Conservation (phyloP, 64 coral and sea anemone genomes). For the Stichodactyla helianthus region DNA sequence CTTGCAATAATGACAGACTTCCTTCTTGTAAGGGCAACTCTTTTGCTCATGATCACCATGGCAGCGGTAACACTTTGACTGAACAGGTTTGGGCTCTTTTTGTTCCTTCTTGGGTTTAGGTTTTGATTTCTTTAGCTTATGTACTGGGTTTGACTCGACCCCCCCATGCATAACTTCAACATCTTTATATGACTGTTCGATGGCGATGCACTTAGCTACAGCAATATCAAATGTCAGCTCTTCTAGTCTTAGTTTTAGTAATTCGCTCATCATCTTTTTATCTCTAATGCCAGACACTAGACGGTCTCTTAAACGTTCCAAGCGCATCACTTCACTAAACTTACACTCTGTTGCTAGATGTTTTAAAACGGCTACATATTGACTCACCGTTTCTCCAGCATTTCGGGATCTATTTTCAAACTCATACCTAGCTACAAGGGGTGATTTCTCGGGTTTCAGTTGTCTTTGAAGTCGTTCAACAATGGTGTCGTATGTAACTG, state of each 20-base stretch:
- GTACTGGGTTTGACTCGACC: not conserved
- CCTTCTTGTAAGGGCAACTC: constrained; percentile 42
- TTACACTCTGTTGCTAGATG: constrained; percentile 36
- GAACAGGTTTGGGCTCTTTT: not conserved
- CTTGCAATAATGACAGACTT: constrained; percentile 43
- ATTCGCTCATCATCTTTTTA: constrained; percentile 48
- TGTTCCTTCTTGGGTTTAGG: constrained; percentile 9
- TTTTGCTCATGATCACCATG: constrained; percentile 38
- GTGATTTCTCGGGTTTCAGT: constrained; percentile 49
- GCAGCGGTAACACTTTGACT: constrained; percentile 36
- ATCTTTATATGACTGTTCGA: too few relatives aligned
- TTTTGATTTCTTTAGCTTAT: constrained; percentile 28
- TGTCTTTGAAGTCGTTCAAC: constrained; percentile 33
- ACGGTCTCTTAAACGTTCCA: constrained; percentile 41
- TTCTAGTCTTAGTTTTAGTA: constrained; percentile 46
- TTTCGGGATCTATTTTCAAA: constrained; percentile 36
- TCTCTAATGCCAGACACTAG: constrained; percentile 47
- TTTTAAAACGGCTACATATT: constrained; percentile 45
- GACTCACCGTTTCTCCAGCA: constrained; percentile 31
- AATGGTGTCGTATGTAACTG: constrained; percentile 34
- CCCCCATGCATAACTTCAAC: constrained; percentile 5
- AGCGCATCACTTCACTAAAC: constrained; percentile 39
- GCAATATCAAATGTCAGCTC: constrained; percentile 57
- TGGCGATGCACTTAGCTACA: constrained; percentile 46
- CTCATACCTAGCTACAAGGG: constrained; percentile 50